These are phyloP conservation scores for Indicator maculatus DNA, from an alignment of 2,113 vertebrate species.

Conservation along the genomic window DNA sequence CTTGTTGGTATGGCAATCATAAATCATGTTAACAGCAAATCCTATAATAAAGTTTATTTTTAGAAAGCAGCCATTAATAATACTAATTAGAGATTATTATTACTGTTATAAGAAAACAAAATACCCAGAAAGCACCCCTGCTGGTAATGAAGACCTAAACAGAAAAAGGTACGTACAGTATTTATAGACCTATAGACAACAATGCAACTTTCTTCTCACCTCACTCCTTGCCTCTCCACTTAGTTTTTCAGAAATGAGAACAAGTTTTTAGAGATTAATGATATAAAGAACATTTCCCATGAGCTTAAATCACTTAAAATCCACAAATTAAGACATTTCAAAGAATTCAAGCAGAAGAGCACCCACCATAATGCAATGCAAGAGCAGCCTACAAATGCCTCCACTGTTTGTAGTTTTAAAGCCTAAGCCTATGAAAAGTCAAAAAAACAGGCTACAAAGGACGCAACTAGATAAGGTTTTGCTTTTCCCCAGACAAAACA, in stretches of 20 bases:
- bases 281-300: background rate
- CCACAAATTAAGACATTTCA: background rate
- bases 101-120: background rate
- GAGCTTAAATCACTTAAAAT: background rate
- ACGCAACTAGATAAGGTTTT: background rate
- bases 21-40: background rate
- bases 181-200: background rate
- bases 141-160: background rate
- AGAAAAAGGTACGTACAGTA: background rate
- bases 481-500: conserved; percentile 26
- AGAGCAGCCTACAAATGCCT: background rate
- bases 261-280: background rate
- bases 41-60: background rate
- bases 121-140: background rate
- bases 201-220: background rate
- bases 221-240: background rate
- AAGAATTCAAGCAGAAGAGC: background rate
- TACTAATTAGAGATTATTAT: background rate
- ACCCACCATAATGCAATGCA: fast-evolving
- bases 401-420: background rate
- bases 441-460: conserved; percentile 3
- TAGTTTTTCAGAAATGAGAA: conserved; percentile 5
- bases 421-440: background rate
- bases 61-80: background rate
- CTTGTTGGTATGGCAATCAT: background rate